These are phyloP conservation scores for Rhipidura dahli DNA, from an alignment of 2,113 vertebrate species.

Conservation along the genomic window DNA sequence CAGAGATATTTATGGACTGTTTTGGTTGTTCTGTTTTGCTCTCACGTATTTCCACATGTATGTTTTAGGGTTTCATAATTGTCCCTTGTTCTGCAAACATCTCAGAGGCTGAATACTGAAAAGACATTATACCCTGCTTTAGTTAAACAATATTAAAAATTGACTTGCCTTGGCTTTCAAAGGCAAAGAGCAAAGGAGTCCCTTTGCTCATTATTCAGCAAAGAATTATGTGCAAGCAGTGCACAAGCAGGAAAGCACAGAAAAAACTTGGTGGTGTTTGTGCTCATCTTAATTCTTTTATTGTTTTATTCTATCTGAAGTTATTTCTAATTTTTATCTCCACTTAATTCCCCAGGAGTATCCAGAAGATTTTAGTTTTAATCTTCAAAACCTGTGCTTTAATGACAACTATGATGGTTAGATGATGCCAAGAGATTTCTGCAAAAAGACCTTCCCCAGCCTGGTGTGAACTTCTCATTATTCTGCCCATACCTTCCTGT, in stretches of 20 bases:
- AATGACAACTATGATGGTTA: not conserved
- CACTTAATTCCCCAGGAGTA: fast-evolving
- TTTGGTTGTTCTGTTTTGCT: not conserved
- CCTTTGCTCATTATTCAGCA: not conserved
- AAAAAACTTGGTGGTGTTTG: not conserved
- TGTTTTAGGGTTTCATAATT: not conserved
- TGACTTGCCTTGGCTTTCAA: not conserved
- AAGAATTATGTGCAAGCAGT: not conserved
- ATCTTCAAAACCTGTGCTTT: not conserved
- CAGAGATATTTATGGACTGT: not conserved
- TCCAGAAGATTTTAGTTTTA: not conserved
- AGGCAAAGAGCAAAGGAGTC: not conserved
- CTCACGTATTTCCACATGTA: not conserved
- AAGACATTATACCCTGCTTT: not conserved
- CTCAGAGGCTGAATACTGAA: not conserved
- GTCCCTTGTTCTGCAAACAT: not conserved
- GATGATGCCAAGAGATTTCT: not conserved
- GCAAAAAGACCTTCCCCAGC: not conserved
- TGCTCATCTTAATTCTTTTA: not conserved
- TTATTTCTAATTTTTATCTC: not conserved
- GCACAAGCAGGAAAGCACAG: not conserved
- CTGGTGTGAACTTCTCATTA: not conserved
- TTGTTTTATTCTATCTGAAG: not conserved
- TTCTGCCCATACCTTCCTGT: not conserved
- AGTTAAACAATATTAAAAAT: not conserved